Evolutionary conservation across 1,140 invertebrate species (phyloP).

Genomic region (Calephelis nemesis): DNA sequence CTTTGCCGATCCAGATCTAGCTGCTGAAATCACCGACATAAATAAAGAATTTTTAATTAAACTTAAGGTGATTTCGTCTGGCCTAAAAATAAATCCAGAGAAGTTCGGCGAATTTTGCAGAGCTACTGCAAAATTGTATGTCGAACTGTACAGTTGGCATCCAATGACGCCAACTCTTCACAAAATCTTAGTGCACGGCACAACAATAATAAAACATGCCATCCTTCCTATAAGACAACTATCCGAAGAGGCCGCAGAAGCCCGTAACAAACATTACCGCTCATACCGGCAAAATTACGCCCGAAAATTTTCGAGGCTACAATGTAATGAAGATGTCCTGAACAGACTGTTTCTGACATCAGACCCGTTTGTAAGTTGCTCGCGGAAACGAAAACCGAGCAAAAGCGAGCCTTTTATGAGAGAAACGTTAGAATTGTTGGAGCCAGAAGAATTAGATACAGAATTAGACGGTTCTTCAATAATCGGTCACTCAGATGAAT

Average conservation of each 20-base stretch:
- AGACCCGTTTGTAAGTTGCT: constrained; percentile 12
- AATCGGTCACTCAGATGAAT: too few species aligned
- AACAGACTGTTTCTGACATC: constrained; percentile 31
- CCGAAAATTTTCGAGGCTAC: constrained; percentile 34
- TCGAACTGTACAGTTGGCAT: constrained; percentile 47
- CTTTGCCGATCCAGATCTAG: constrained; percentile 30
- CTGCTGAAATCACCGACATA: constrained; percentile 46
- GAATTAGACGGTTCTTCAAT: too few species aligned
- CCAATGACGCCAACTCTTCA: constrained; percentile 56
- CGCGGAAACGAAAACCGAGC: neutral
- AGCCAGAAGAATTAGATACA: too few species aligned
- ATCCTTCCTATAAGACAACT: constrained; percentile 40
- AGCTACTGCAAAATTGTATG: constrained; percentile 43
- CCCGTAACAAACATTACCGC: constrained; percentile 38
- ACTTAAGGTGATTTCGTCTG: constrained; percentile 32
- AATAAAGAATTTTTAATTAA: constrained; percentile 42
- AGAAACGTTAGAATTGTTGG: too few species aligned
- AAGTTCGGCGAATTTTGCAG: constrained; percentile 32
- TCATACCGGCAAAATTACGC: constrained; percentile 32
- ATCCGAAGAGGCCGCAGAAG: constrained; percentile 36
- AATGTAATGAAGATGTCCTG: constrained; percentile 36
- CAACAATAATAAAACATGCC: constrained; percentile 37
- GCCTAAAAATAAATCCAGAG: constrained; percentile 36
- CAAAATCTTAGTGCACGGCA: constrained; percentile 52
- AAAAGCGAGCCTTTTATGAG: too few species aligned